phyloP scores from a whole-genome alignment of 2,797 vertebrate species.

The Typhlichthys eigenmanni region DNA sequence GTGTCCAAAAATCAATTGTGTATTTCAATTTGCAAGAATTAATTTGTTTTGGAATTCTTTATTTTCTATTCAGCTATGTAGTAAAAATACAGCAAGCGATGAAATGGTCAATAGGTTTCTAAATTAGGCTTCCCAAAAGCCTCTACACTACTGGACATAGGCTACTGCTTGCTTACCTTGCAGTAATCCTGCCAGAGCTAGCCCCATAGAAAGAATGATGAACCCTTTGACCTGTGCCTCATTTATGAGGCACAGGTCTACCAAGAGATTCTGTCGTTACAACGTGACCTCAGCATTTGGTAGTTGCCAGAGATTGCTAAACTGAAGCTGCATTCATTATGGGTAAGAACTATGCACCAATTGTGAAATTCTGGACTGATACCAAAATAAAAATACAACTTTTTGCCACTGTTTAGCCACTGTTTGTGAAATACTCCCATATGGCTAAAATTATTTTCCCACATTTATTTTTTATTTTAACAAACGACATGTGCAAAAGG shows the following conservation, averaged over 20 bases:
- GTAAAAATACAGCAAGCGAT: background rate
- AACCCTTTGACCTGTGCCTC: conserved; percentile 38
- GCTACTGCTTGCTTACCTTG: conserved; percentile 74
- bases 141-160: conserved; percentile 31
- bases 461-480: no score
- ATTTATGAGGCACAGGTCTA: background rate
- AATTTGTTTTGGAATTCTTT: no score
- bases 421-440: background rate
- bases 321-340: conserved; percentile 13
- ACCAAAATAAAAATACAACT: no score
- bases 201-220: conserved; percentile 61
- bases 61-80: no score
- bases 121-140: conserved; percentile 5
- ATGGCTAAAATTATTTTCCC: background rate
- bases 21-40: no score
- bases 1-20: no score
- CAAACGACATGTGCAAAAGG: no score
- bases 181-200: conserved; percentile 82
- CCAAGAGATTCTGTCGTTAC: background rate
- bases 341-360: conserved; percentile 2
- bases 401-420: no score
- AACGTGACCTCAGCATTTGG: conserved; percentile 11
- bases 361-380: no score
- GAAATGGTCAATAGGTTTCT: background rate
- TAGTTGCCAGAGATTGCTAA: background rate